Base-by-base conservation (phyloP, 2,888 invertebrate genomes). In the Phrixothrix hirtus region DNA sequence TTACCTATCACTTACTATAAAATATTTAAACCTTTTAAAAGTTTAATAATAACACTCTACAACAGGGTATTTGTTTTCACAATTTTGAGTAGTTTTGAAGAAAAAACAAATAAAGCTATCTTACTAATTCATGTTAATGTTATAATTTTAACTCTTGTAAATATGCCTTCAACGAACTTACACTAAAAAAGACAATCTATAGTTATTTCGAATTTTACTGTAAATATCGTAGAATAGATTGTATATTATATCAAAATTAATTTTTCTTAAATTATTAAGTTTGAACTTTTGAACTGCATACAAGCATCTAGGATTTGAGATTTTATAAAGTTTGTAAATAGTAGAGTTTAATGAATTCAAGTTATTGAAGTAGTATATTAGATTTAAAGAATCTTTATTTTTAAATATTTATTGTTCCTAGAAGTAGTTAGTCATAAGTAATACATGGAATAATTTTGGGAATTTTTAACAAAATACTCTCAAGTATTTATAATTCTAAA, bases 271-370 rank as follows among this genome's bases (percentile, higher is more conserved):
- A 55, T 47, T 48, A 58, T 62, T 44, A 57, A 55, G 60, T 54
- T 63, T 56, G 52, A 59, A 56, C 61, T 67, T 67, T 65, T 61
- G 60, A 67, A 72, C 70, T 74, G 73, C 74, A 74, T 72, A 45
- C 68, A 67, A 66, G 74, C 74, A 71, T 68, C 64, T 71, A 72
- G 74, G 73, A 73, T 74, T 73, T 73, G 73, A 69, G 58, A 68
- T 63, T 66, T 68, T 65, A 62, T 48, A 55, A 52, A 53, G 37
- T 43, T 47, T 47, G 43, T 53, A 60, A 47, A 59, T 49, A 49
- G 26, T 49, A 49, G 49, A 42, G 35, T 49, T 49, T 42, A 42
- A 43, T 30, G 11, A 47, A 42, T 49, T 37, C 34, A 35, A 44
- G 35, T 44, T 49, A 48, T 49, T 14, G 27, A 25, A 38, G 35